Evolutionary conservation across 2,888 invertebrate genomes (phyloP), one percentile per base, ranked within the genome.

Genomic region (Cryptus viduatorius): DNA sequence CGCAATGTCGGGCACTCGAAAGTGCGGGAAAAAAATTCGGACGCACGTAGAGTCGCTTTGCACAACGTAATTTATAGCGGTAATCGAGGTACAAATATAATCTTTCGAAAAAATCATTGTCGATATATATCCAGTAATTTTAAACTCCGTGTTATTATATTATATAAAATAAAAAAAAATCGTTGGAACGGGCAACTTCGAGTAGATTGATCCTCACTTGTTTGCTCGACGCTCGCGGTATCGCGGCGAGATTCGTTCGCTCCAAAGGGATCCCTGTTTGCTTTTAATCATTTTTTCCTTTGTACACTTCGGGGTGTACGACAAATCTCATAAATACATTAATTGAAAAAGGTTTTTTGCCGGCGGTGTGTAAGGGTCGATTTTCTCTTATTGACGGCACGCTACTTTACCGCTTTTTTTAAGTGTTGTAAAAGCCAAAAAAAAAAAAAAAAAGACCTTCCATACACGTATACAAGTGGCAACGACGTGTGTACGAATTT

Each of bases 291-390:
- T 92, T 92, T 92, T 91, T 88, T 87, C 53, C 56, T 73, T 87
- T 77, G 73, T 79, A 72, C 83, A 79, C 84, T 81, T 69, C 83
- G 86, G 82, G 86, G 82, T 81, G 82, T 68, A 90, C 87, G 87
- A 87, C 89, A 92, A 92, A 92, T 92, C 90, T 92, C 91, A 92
- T 93, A 92, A 93, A 93, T 93, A 92, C 90, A 91, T 92, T 90
- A 93, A 91, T 91, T 90, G 83, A 89, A 90, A 92, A 91, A 89
- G 86, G 88, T 86, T 89, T 61, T 64, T 84, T 81, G 87, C 89
- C 84, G 67, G 84, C 84, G 69, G 83, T 73, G 67, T 77, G 67
- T 65, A 72, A 83, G 71, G 78, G 69, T 72, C 82, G 67, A 84
- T 82, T 69, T 83, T 65, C 65, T 42, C 72, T 42, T 72, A 19